phyloP scores from a whole-genome alignment of 1,140 invertebrate species.

The Drosophila lowei region DNA sequence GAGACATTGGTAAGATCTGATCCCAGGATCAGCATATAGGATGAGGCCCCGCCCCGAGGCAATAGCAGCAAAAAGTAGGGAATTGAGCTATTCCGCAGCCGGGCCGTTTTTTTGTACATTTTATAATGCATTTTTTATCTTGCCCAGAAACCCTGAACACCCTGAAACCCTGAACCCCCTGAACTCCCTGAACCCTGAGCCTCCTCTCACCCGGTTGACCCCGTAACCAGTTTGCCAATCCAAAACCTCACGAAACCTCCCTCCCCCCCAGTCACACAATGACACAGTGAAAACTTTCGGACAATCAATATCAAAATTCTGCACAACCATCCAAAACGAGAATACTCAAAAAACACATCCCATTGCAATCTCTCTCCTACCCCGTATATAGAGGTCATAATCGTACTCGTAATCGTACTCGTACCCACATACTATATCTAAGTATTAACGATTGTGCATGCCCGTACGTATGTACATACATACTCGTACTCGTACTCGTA shows the following conservation, averaged over 20 bases:
- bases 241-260: slow-evolving; percentile 3
- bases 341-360: slow-evolving; percentile 47
- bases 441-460: slow-evolving; percentile 51
- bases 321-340: slow-evolving; percentile 59
- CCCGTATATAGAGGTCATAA: slow-evolving; percentile 46
- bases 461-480: slow-evolving; percentile 20
- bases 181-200: slow-evolving; percentile 7
- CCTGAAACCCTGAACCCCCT: slow-evolving; percentile 5
- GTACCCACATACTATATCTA: slow-evolving; percentile 28
- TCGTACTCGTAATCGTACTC: slow-evolving; percentile 29
- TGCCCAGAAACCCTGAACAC: slow-evolving; percentile 6
- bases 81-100: slow-evolving; percentile 12
- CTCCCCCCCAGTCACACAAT: slow-evolving; percentile 5
- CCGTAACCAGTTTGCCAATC: slow-evolving; percentile 44
- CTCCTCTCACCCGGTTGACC: slow-evolving; percentile 10
- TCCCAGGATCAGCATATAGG: slow-evolving; percentile 61
- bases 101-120: slow-evolving; percentile 54
- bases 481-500: slow-evolving; percentile 29
- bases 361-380: slow-evolving; percentile 60
- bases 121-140: slow-evolving; percentile 59
- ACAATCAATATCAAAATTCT: slow-evolving; percentile 78
- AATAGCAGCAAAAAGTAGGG: slow-evolving; percentile 19
- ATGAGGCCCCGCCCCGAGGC: slow-evolving; percentile 47
- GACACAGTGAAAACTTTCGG: slow-evolving; percentile 69
- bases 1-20: slow-evolving; percentile 81